These are phyloP conservation scores for Pardalotus punctatus DNA, from an alignment of 2,113 vertebrate genomes.

Conservation along the genomic window DNA sequence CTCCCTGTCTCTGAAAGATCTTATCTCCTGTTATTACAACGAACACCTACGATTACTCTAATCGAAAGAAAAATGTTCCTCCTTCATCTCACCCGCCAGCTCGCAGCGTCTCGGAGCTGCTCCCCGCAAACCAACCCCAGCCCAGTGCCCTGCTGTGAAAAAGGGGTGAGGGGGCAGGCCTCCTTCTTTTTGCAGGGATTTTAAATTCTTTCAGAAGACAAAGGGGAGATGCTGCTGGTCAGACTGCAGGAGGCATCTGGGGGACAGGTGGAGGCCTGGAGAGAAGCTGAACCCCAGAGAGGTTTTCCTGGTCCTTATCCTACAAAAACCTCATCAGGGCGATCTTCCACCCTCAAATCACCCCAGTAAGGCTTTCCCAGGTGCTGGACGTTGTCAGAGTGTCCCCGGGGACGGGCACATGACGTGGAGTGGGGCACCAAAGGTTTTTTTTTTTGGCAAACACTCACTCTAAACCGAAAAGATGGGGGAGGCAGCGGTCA, in stretches of 20 bases:
- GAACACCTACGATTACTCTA: constrained; percentile 31
- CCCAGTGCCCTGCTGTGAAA: background rate
- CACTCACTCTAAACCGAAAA: background rate
- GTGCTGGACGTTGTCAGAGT: too few species aligned
- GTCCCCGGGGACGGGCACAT: accelerated
- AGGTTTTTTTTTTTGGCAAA: background rate
- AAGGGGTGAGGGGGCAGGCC: too few species aligned
- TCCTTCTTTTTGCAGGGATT: background rate
- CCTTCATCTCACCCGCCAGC: background rate
- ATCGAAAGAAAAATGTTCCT: constrained; percentile 33
- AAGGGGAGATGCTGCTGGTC: background rate
- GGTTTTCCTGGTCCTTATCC: background rate
- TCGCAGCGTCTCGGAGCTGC: background rate
- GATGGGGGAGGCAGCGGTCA: accelerated
- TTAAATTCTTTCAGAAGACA: background rate
- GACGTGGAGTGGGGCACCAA: accelerated
- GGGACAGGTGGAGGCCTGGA: background rate
- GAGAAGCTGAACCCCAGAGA: background rate
- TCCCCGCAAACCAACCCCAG: background rate
- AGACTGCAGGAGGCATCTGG: background rate
- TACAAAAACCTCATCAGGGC: background rate
- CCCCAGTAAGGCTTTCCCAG: accelerated
- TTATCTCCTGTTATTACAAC: constrained; percentile 50
- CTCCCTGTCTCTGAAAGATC: background rate
- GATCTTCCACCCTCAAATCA: accelerated